Conservation (phyloP, 2,113 vertebrate genomes). For the Ciconia maguari region DNA sequence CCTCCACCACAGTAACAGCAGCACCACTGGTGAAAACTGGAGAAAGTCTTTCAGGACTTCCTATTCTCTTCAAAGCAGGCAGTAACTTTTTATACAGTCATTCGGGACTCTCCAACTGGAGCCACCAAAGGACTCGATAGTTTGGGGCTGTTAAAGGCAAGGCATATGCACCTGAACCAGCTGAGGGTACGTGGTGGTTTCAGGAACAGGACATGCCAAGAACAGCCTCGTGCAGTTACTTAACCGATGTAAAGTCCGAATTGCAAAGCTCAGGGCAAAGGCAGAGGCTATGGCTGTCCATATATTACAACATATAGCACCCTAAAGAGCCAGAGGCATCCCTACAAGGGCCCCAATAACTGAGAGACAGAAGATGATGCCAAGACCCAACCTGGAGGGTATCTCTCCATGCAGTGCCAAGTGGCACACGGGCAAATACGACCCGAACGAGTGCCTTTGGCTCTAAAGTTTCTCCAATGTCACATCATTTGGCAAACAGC, state of each 20-base stretch:
- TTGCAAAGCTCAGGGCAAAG: not conserved
- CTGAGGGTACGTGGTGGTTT: not conserved
- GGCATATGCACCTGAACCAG: not conserved
- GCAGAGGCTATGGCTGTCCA: not conserved
- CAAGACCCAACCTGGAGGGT: not conserved
- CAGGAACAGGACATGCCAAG: not conserved
- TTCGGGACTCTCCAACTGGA: not conserved
- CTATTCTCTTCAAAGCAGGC: not conserved
- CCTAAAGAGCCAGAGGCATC: not conserved
- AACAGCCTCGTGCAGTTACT: not conserved
- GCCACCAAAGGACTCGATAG: fast-evolving
- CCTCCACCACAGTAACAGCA: not conserved
- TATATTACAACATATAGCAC: not conserved
- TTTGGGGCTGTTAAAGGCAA: not conserved
- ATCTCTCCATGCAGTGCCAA: not conserved
- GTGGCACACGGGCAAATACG: not conserved
- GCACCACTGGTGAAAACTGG: not conserved
- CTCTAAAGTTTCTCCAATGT: slow-evolving; percentile 7
- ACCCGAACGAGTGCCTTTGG: not conserved
- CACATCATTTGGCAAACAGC: slow-evolving; percentile 8
- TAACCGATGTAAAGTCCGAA: not conserved
- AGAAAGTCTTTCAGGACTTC: not conserved
- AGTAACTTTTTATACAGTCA: not conserved
- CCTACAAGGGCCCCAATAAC: not conserved
- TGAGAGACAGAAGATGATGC: not conserved